Evolutionary conservation across 1,140 invertebrate genomes (phyloP).

Genomic region (Cepaea nemoralis): DNA sequence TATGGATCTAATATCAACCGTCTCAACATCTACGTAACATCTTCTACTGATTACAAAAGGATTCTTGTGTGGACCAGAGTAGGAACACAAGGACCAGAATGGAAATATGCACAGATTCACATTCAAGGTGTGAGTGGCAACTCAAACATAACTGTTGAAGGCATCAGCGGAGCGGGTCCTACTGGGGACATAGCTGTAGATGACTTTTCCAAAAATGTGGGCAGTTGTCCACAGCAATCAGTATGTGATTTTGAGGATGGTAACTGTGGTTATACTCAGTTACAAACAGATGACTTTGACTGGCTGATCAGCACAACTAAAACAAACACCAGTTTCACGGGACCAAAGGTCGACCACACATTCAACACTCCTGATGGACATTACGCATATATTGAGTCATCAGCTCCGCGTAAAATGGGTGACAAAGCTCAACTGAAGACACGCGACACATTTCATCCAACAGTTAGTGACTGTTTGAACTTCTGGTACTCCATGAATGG

Average conservation of each 20-base stretch:
- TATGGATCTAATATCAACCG: conserved; percentile 74
- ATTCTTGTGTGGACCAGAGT: conserved; percentile 51
- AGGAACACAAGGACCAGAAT: conserved; percentile 60
- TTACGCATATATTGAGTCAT: conserved; percentile 64
- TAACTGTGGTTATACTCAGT: conserved; percentile 62
- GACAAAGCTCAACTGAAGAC: conserved; percentile 61
- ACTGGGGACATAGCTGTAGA: conserved; percentile 69
- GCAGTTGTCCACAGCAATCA: conserved; percentile 44
- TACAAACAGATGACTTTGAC: conserved; percentile 61
- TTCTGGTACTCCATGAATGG: conserved; percentile 86
- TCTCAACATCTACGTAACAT: conserved; percentile 56
- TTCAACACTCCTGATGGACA: conserved; percentile 72
- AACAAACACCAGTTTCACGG: conserved; percentile 53
- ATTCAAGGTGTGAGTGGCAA: conserved; percentile 44
- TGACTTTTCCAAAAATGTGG: conserved; percentile 47
- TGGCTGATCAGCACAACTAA: conserved; percentile 56
- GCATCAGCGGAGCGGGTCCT: conserved; percentile 52
- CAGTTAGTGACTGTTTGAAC: conserved; percentile 74
- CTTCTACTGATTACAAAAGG: conserved; percentile 40
- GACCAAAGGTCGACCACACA: conserved; percentile 64
- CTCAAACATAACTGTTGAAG: conserved; percentile 65
- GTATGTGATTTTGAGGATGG: conserved; percentile 66
- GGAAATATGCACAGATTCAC: conserved; percentile 52
- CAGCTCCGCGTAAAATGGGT: conserved; percentile 56
- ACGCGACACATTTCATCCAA: conserved; percentile 46